Evolutionary conservation across 2,888 invertebrate species (phyloP).

Genomic region (Conus canariensis): DNA sequence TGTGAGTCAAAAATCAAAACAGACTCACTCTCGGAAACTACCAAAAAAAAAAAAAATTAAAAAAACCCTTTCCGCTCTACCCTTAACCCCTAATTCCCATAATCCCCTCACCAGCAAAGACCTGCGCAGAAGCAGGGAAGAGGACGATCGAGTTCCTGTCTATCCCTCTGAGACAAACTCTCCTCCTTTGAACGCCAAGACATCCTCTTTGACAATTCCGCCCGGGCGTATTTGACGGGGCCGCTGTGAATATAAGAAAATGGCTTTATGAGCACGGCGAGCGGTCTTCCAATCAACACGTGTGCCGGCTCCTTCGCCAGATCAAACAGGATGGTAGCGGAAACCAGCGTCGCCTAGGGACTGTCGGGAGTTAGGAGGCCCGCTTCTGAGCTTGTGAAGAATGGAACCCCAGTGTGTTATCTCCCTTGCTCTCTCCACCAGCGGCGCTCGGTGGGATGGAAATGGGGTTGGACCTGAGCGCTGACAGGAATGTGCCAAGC

Average conservation of each 20-base stretch:
- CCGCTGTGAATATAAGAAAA: conserved; percentile 40
- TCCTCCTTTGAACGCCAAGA: conserved; percentile 34
- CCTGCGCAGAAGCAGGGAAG: neutral
- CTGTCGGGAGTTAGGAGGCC: neutral
- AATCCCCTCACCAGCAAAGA: neutral
- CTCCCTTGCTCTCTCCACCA: too few relatives aligned
- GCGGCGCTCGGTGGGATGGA: neutral
- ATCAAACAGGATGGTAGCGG: conserved; percentile 31
- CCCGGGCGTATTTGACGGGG: conserved; percentile 36
- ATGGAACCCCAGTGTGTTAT: conserved; percentile 3
- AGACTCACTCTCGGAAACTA: too few relatives aligned
- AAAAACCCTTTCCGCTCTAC: too few relatives aligned
- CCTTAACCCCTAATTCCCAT: neutral
- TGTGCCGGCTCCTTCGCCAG: neutral
- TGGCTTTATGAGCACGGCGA: conserved; percentile 40
- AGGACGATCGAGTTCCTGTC: neutral
- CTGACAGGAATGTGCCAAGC: conserved; percentile 9
- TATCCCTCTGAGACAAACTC: neutral
- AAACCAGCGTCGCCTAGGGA: neutral
- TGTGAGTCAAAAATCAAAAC: too few relatives aligned
- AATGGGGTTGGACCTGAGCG: conserved; percentile 1
- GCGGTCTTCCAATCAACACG: conserved; percentile 30
- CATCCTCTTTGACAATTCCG: conserved; percentile 29
- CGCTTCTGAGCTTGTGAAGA: conserved; percentile 21
- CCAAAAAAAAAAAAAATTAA: too few relatives aligned